Evolutionary conservation across 2,797 vertebrate species (phyloP).

Genomic region (Basileuterus tristriatus): DNA sequence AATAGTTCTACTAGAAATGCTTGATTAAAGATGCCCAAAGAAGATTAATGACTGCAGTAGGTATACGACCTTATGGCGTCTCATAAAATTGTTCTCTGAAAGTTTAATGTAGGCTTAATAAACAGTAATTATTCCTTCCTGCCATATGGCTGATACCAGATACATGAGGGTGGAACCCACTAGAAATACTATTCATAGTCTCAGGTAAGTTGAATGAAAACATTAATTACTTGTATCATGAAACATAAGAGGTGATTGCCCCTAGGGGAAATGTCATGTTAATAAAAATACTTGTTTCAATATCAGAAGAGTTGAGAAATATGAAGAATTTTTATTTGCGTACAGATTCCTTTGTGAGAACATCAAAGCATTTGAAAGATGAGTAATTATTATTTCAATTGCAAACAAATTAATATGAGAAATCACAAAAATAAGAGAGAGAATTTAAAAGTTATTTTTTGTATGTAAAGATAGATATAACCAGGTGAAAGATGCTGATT

Average conservation of each 20-base stretch:
- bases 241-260: not conserved
- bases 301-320: not conserved
- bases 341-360: not conserved
- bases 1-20: not conserved
- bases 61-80: constrained; percentile 44
- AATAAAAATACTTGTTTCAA: not conserved
- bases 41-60: constrained; percentile 60
- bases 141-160: constrained; percentile 30
- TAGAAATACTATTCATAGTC: constrained; percentile 20
- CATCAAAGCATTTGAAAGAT: not conserved
- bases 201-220: constrained; percentile 43
- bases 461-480: not conserved
- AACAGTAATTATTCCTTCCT: constrained; percentile 59
- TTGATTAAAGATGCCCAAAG: constrained; percentile 45
- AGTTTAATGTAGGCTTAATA: constrained; percentile 59
- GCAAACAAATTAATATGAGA: not conserved
- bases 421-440: not conserved
- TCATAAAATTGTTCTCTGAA: constrained; percentile 50
- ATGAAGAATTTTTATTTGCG: not conserved
- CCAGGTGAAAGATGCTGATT: not conserved
- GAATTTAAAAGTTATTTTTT: not conserved
- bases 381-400: not conserved
- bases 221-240: constrained; percentile 31
- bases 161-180: not conserved
- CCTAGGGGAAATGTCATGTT: not conserved